These are phyloP conservation scores for Galerucella calmariensis DNA, from an alignment of 2,888 invertebrate genomes.

Conservation along the genomic window DNA sequence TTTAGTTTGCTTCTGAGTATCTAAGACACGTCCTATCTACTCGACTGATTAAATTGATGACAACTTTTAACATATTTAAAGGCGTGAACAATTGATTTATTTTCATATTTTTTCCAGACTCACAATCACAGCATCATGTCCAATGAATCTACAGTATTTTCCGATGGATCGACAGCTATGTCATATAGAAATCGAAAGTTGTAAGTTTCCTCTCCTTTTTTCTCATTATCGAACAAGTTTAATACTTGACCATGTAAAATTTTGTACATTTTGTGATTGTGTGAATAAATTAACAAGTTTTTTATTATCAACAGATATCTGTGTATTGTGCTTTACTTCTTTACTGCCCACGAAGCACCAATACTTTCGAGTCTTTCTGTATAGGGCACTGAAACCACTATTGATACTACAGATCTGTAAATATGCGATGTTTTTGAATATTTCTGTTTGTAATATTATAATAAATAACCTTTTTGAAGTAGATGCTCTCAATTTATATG, in stretches of 20 bases:
- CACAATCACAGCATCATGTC: slow-evolving; percentile 95
- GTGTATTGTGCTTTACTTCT: slow-evolving; percentile 57
- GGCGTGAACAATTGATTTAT: too few relatives aligned
- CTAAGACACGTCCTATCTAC: too few relatives aligned
- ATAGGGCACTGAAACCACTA: slow-evolving; percentile 37
- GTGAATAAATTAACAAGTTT: slow-evolving; percentile 34
- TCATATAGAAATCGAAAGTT: slow-evolving; percentile 96
- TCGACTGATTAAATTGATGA: too few relatives aligned
- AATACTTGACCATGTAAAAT: slow-evolving; percentile 20
- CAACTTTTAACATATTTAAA: too few relatives aligned
- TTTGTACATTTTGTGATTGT: slow-evolving; percentile 31
- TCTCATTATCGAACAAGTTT: background rate
- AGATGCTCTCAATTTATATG: too few relatives aligned
- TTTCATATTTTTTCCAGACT: slow-evolving; percentile 72
- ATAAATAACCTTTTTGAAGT: background rate
- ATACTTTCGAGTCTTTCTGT: slow-evolving; percentile 32
- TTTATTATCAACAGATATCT: slow-evolving; percentile 62
- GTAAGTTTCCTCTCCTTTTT: slow-evolving; percentile 74
- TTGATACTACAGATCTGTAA: background rate
- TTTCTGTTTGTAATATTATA: background rate
- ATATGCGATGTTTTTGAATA: background rate
- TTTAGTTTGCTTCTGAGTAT: too few relatives aligned
- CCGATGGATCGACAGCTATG: slow-evolving; percentile 96
- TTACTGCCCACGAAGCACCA: slow-evolving; percentile 36
- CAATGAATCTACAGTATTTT: slow-evolving; percentile 96